These are phyloP conservation scores for Eueremaeus valkanovi DNA, from an alignment of 2,888 invertebrate species.

Conservation along the genomic window DNA sequence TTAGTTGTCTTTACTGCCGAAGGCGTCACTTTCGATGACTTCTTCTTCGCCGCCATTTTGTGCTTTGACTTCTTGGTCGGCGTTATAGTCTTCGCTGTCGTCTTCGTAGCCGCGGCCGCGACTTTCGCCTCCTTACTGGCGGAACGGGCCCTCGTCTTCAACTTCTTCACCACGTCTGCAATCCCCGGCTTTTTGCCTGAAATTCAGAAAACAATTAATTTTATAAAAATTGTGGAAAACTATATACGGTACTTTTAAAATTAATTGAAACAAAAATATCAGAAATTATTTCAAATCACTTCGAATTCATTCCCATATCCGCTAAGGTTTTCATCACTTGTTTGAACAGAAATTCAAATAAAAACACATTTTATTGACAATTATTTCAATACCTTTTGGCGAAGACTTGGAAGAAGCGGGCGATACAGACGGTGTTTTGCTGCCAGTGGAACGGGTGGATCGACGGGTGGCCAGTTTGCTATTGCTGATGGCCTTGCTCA, in stretches of 20 bases:
- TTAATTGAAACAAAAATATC: no score
- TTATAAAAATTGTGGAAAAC: background rate
- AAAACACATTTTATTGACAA: no score
- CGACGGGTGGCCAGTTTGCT: background rate
- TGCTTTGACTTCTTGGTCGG: background rate
- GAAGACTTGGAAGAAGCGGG: slow-evolving; percentile 2
- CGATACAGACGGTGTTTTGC: slow-evolving; percentile 11
- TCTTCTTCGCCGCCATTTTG: slow-evolving; percentile 27
- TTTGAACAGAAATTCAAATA: no score
- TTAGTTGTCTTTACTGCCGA: background rate
- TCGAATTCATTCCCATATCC: slow-evolving; percentile 12
- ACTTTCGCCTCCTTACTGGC: slow-evolving; percentile 2
- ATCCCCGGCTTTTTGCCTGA: slow-evolving; percentile 25
- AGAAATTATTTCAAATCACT: background rate
- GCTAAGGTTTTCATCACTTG: slow-evolving; percentile 12
- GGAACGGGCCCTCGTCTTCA: background rate
- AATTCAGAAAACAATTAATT: background rate
- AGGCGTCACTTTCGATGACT: background rate
- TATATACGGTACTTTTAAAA: no score
- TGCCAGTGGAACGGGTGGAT: background rate
- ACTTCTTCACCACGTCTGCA: slow-evolving; percentile 8
- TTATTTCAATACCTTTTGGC: slow-evolving; percentile 14
- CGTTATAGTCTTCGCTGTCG: background rate
- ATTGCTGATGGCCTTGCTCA: background rate
- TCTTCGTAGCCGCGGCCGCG: background rate